Evolutionary conservation across 1,140 invertebrate genomes (phyloP).

Genomic region (Pseudomyrmex pallidus): DNA sequence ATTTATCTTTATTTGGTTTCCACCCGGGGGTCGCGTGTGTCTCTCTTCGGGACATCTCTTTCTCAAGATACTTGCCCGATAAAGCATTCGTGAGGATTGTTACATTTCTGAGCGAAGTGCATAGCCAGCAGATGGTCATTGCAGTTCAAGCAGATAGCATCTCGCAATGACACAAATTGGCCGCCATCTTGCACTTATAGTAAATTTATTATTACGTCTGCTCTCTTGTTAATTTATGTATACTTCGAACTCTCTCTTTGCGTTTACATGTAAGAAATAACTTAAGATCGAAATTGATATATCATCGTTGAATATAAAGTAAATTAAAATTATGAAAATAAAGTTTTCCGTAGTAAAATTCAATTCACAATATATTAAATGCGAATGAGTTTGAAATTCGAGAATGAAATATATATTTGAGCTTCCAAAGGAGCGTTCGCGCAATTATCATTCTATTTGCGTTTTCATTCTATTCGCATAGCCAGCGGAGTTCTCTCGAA

Average conservation of each 20-base stretch:
- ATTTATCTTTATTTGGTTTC: constrained; percentile 43
- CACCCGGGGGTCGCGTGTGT: constrained; percentile 46
- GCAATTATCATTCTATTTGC: constrained; percentile 20
- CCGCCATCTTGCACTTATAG: neutral
- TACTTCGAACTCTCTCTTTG: neutral
- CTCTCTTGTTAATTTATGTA: neutral
- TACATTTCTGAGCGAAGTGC: constrained; percentile 67
- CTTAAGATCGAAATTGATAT: neutral
- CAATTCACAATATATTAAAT: constrained; percentile 12
- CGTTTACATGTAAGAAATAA: too few species aligned
- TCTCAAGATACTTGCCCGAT: constrained; percentile 71
- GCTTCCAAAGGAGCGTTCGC: neutral
- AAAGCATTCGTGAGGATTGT: constrained; percentile 58
- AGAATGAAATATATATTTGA: constrained; percentile 28
- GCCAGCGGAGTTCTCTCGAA: constrained; percentile 5
- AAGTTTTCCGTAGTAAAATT: constrained; percentile 2
- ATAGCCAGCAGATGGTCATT: constrained; percentile 56
- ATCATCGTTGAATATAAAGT: neutral
- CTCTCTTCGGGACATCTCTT: constrained; percentile 61
- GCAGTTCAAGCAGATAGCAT: neutral
- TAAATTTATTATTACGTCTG: neutral
- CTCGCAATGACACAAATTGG: constrained; percentile 13
- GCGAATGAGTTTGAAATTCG: neutral
- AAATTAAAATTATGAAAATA: neutral
- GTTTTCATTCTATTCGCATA: constrained; percentile 21